Conservation (phyloP, 2,888 invertebrate genomes). For the Parnassius apollo region DNA sequence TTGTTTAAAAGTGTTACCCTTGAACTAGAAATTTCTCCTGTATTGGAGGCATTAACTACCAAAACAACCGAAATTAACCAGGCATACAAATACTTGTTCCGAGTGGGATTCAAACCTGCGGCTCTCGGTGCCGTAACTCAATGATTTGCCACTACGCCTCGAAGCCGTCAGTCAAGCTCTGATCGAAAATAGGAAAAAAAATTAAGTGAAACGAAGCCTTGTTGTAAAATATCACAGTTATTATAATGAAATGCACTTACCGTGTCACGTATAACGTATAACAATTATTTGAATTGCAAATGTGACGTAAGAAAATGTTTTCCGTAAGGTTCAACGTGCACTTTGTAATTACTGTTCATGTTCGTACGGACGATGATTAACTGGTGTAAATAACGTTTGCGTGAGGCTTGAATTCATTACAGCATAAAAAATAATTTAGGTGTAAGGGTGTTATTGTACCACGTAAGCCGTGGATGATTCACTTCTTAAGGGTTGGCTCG, state of each 20-base stretch:
- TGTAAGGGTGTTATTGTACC: too few species aligned
- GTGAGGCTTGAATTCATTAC: constrained; percentile 1
- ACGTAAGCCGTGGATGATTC: too few species aligned
- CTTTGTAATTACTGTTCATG: constrained; percentile 15
- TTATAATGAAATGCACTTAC: constrained; percentile 20
- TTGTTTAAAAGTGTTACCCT: too few species aligned
- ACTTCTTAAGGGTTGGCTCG: too few species aligned
- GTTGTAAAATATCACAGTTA: constrained; percentile 19
- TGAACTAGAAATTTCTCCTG: too few species aligned
- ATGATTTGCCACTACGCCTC: too few species aligned
- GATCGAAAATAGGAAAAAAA: neutral
- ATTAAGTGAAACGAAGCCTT: constrained; percentile 10
- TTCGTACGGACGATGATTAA: constrained; percentile 6
- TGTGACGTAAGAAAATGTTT: constrained; percentile 19
- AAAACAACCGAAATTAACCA: too few species aligned
- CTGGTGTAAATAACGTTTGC: constrained; percentile 4
- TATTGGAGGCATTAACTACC: too few species aligned
- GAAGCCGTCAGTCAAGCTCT: too few species aligned
- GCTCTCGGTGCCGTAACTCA: too few species aligned
- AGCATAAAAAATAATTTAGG: too few species aligned
- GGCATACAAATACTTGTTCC: neutral
- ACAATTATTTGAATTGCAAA: constrained; percentile 20
- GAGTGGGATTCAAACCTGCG: too few species aligned
- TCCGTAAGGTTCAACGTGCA: constrained; percentile 15
- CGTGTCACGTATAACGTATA: constrained; percentile 10